Evolutionary conservation across 92 coral and sea anemone genomes (phyloP).

Genomic region (Parazoanthus swiftii): DNA sequence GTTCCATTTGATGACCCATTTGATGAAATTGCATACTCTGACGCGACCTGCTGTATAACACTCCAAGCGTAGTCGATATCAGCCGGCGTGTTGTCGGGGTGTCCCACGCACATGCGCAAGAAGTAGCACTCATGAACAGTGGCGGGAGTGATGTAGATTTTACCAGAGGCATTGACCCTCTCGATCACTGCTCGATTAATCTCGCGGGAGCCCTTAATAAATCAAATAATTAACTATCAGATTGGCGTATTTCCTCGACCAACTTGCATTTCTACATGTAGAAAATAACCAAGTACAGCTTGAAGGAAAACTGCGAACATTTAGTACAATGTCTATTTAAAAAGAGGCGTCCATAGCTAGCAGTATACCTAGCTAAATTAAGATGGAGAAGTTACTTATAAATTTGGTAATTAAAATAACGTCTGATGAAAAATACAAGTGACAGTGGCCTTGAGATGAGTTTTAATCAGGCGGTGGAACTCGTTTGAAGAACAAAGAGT

Average conservation of each 20-base stretch:
- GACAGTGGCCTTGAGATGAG: too few species aligned
- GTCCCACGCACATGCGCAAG: constrained; percentile 13
- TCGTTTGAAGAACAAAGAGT: too few species aligned
- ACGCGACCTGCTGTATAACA: background rate
- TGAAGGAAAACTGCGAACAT: too few species aligned
- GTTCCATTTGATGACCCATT: constrained; percentile 20
- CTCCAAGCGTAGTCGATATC: constrained; percentile 34
- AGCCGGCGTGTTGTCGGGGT: constrained; percentile 20
- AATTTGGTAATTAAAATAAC: too few species aligned
- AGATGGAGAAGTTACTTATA: too few species aligned
- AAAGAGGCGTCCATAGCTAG: too few species aligned
- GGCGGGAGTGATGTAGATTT: constrained; percentile 36
- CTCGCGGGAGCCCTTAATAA: constrained; percentile 45
- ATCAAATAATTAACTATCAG: background rate
- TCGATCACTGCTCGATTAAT: constrained; percentile 42
- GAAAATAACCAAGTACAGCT: too few species aligned
- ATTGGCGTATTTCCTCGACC: background rate
- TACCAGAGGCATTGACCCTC: constrained; percentile 41
- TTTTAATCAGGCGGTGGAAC: too few species aligned
- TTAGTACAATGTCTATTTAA: too few species aligned
- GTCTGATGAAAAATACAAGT: too few species aligned
- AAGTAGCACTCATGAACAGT: constrained; percentile 31
- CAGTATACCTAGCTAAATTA: too few species aligned
- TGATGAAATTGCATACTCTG: background rate
- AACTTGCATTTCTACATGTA: too few species aligned